Evolutionary conservation across 2,888 invertebrate species (phyloP).

Genomic region (Syritta pipiens): DNA sequence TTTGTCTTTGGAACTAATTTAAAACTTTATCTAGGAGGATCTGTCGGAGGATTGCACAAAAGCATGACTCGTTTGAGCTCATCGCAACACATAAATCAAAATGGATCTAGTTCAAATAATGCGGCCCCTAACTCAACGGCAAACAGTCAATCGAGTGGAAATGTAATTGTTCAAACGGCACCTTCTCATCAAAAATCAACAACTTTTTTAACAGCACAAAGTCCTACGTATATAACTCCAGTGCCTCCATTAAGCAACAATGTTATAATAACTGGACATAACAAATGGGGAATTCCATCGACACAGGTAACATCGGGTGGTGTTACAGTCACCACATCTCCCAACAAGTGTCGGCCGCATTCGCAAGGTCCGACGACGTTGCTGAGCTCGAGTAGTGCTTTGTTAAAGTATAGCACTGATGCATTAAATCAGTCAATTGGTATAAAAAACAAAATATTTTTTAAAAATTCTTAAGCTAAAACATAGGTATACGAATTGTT

Average conservation of each 20-base stretch:
- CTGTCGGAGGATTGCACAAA: constrained; percentile 88
- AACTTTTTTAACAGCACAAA: constrained; percentile 70
- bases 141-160: constrained; percentile 62
- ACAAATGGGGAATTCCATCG: constrained; percentile 80
- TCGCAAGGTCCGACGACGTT: constrained; percentile 81
- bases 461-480: background rate
- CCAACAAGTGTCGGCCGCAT: constrained; percentile 80
- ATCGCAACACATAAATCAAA: constrained; percentile 87
- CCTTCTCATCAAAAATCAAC: constrained; percentile 72
- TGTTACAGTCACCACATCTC: constrained; percentile 84
- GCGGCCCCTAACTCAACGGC: constrained; percentile 48
- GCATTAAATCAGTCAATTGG: constrained; percentile 79
- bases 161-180: constrained; percentile 77
- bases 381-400: constrained; percentile 77
- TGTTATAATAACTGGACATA: constrained; percentile 80
- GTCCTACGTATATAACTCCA: constrained; percentile 77
- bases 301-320: constrained; percentile 80
- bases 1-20: too few species aligned
- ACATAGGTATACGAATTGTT: background rate
- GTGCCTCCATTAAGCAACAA: constrained; percentile 80
- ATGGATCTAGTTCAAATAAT: constrained; percentile 77
- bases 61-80: constrained; percentile 90
- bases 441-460: constrained; percentile 13
- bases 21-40: constrained; percentile 79
- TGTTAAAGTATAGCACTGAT: constrained; percentile 78